A percentile compares a stretch with the other conserved stretches of the same genome.
Conservation (phyloP, 2,888 invertebrate genomes). For the Cerastoderma edule region DNA sequence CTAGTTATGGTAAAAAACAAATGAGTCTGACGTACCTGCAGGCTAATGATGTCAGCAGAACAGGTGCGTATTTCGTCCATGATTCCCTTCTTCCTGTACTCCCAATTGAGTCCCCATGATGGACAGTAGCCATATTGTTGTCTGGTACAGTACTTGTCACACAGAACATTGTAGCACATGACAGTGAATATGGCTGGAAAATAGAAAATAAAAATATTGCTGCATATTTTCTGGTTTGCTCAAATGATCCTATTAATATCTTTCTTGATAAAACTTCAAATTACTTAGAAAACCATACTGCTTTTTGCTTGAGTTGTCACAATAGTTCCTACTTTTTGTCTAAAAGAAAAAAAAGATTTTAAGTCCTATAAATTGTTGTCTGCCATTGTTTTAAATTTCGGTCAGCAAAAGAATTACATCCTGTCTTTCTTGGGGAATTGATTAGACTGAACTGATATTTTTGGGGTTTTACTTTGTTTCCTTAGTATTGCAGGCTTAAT, state of each 20-base stretch:
- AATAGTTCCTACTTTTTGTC: too few relatives aligned
- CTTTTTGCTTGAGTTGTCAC: too few relatives aligned
- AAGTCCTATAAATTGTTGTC: too few relatives aligned
- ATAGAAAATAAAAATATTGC: not conserved
- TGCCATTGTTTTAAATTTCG: too few relatives aligned
- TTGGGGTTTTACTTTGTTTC: too few relatives aligned
- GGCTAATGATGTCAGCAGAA: slow-evolving; percentile 97
- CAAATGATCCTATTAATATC: not conserved
- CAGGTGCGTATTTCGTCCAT: slow-evolving; percentile 98
- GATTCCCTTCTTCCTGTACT: slow-evolving; percentile 98
- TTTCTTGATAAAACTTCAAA: not conserved
- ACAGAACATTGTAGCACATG: slow-evolving; percentile 99
- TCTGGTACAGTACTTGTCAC: slow-evolving; percentile 99
- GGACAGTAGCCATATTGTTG: slow-evolving; percentile 99
- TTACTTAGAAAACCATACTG: too few relatives aligned
- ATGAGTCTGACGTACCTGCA: slow-evolving; percentile 87
- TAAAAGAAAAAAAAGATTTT: too few relatives aligned
- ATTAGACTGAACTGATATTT: too few relatives aligned
- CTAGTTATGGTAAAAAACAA: too few relatives aligned
- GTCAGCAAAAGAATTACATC: too few relatives aligned
- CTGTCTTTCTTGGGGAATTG: too few relatives aligned
- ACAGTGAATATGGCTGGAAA: slow-evolving; percentile 94
- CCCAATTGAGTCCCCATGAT: slow-evolving; percentile 99
- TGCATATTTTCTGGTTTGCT: not conserved
- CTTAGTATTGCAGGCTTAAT: too few relatives aligned